These are phyloP conservation scores for Bombus sylvicola DNA, from an alignment of 1,140 invertebrate species.

Conservation along the genomic window DNA sequence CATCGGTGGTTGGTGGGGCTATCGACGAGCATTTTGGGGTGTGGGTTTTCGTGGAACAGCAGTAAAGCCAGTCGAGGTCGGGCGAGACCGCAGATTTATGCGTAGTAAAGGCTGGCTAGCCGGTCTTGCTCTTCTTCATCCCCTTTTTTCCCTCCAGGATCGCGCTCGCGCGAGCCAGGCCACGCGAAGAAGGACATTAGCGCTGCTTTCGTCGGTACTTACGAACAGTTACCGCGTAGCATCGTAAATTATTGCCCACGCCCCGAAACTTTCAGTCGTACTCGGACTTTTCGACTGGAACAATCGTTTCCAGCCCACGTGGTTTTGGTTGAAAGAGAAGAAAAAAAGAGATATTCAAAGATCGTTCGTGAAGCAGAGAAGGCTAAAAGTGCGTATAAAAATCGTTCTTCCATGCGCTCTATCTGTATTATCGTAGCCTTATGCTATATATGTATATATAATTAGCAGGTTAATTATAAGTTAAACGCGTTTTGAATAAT, in stretches of 20 bases:
- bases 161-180: constrained; percentile 3
- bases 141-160: neutral
- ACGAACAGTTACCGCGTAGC: constrained; percentile 77
- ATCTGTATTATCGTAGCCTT: neutral
- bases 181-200: constrained; percentile 73
- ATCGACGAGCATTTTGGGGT: constrained; percentile 23
- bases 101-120: constrained; percentile 74
- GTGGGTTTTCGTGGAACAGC: constrained; percentile 76
- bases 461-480: neutral
- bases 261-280: constrained; percentile 78
- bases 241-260: constrained; percentile 81
- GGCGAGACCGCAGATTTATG: constrained; percentile 79
- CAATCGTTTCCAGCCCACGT: constrained; percentile 20
- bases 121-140: constrained; percentile 50
- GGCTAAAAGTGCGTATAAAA: neutral
- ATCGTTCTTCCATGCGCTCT: neutral
- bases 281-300: constrained; percentile 42
- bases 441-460: neutral
- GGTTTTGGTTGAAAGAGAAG: too few relatives aligned
- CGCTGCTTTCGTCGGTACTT: constrained; percentile 76
- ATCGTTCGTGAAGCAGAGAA: neutral
- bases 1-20: constrained; percentile 49
- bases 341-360: neutral
- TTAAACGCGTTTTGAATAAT: neutral
- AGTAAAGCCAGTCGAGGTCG: constrained; percentile 73